Evolutionary conservation across 2,113 vertebrate species (phyloP).

Genomic region (Callorhinus ursinus): DNA sequence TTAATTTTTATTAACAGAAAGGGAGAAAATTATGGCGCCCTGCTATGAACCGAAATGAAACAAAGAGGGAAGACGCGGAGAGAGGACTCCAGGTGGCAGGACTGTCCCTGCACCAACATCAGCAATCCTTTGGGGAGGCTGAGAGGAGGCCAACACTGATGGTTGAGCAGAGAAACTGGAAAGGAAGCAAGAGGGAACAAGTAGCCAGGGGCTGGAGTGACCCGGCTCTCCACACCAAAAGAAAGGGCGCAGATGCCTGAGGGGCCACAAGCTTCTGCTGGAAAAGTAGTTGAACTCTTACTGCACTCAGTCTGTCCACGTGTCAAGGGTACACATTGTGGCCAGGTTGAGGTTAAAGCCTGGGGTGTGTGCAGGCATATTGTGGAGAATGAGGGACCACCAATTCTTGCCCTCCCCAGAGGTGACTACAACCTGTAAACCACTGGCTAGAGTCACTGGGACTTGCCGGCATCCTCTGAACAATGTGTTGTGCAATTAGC

Average conservation of each 20-base stretch:
- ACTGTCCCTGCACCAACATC: not conserved
- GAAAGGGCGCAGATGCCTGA: not conserved
- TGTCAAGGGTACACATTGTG: not conserved
- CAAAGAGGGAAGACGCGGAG: conserved; percentile 56
- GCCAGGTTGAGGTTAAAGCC: not conserved
- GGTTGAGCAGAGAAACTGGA: not conserved
- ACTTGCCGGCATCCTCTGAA: not conserved
- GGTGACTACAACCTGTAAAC: not conserved
- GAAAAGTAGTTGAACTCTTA: not conserved
- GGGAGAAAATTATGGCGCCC: conserved; percentile 49
- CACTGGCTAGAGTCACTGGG: not conserved
- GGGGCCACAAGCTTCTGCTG: not conserved
- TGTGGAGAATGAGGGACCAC: not conserved
- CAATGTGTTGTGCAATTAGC: not conserved
- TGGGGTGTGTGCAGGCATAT: too few relatives aligned
- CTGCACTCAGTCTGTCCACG: not conserved
- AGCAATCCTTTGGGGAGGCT: not conserved
- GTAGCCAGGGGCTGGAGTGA: not conserved
- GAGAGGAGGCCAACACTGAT: not conserved
- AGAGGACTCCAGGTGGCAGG: conserved; percentile 70
- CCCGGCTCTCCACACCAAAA: not conserved
- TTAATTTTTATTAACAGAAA: conserved; percentile 82
- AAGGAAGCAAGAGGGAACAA: not conserved
- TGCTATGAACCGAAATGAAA: conserved; percentile 62
- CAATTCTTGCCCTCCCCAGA: not conserved